Percentiles rank a stretch among this genome's conserved stretches.
Evolutionary conservation across 2,797 vertebrate genomes (phyloP).

Genomic region (Rhinoraja longicauda): DNA sequence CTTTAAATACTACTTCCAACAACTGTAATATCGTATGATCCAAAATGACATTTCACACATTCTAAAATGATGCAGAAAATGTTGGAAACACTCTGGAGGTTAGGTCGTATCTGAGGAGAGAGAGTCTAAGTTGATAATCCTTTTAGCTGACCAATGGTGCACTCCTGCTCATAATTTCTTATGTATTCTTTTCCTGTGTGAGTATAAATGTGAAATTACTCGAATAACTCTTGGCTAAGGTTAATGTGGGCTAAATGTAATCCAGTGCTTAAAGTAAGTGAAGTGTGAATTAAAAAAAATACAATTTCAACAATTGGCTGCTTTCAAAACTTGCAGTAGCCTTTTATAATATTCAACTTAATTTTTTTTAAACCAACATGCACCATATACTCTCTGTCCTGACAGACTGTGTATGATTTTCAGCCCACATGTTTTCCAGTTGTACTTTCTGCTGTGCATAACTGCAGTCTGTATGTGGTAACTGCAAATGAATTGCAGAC

Average conservation of each 20-base stretch:
- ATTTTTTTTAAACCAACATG: neutral
- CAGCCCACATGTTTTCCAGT: neutral
- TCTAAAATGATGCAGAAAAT: no score
- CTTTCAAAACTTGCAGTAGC: neutral
- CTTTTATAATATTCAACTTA: neutral
- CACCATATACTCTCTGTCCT: neutral
- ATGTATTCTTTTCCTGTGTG: neutral
- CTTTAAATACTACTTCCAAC: neutral
- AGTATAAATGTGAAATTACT: neutral
- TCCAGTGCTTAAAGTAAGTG: neutral
- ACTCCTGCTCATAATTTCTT: no score
- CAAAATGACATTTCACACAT: no score
- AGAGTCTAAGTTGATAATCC: no score
- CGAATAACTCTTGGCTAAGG: neutral
- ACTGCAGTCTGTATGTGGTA: neutral
- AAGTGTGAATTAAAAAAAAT: neutral
- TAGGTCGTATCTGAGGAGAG: no score
- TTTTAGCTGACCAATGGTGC: no score
- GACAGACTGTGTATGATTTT: neutral
- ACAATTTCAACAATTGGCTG: neutral
- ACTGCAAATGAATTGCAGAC: neutral
- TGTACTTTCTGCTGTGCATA: neutral
- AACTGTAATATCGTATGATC: neutral
- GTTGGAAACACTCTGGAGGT: no score
- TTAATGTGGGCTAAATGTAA: neutral